Evolutionary conservation across 1,140 invertebrate species (phyloP).

Genomic region (Euura lappo): DNA sequence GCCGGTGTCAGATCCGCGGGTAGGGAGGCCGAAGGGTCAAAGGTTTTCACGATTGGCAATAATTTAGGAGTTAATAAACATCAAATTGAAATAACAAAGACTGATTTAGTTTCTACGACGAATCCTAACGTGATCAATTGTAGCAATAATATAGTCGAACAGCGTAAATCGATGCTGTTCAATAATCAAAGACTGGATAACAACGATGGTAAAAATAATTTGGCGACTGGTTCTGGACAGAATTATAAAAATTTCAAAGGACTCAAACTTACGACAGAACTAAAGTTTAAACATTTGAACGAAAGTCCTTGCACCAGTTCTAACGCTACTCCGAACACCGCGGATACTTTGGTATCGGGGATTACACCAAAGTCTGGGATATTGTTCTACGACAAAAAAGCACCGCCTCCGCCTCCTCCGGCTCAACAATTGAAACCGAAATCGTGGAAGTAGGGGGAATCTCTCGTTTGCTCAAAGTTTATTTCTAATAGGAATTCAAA

Average conservation of each 20-base stretch:
- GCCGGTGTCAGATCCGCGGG: slow-evolving; percentile 10
- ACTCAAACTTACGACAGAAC: slow-evolving; percentile 52
- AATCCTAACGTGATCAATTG: slow-evolving; percentile 67
- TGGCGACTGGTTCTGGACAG: slow-evolving; percentile 25
- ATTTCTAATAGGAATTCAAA: too few relatives aligned
- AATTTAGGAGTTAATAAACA: slow-evolving; percentile 30
- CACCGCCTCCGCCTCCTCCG: slow-evolving; percentile 51
- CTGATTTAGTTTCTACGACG: slow-evolving; percentile 73
- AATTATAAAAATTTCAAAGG: slow-evolving; percentile 56
- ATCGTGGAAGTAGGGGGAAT: slow-evolving; percentile 10
- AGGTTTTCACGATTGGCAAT: slow-evolving; percentile 49
- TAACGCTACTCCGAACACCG: slow-evolving; percentile 33
- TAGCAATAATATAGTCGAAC: slow-evolving; percentile 54
- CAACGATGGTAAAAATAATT: slow-evolving; percentile 29
- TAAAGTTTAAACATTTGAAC: slow-evolving; percentile 39
- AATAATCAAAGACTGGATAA: slow-evolving; percentile 10
- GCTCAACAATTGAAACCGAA: slow-evolving; percentile 50
- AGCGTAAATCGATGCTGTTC: slow-evolving; percentile 29
- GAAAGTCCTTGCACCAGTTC: slow-evolving; percentile 37
- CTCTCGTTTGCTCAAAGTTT: background rate
- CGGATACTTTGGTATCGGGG: slow-evolving; percentile 30
- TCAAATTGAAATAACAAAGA: slow-evolving; percentile 69
- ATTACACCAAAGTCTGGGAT: slow-evolving; percentile 22
- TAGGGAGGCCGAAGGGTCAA: too few relatives aligned
- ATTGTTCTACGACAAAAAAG: slow-evolving; percentile 56